Percentiles rank a stretch among this genome's conserved stretches.
phyloP scores from a whole-genome alignment of 2,113 vertebrate species.

The Callopanchax toddi region DNA sequence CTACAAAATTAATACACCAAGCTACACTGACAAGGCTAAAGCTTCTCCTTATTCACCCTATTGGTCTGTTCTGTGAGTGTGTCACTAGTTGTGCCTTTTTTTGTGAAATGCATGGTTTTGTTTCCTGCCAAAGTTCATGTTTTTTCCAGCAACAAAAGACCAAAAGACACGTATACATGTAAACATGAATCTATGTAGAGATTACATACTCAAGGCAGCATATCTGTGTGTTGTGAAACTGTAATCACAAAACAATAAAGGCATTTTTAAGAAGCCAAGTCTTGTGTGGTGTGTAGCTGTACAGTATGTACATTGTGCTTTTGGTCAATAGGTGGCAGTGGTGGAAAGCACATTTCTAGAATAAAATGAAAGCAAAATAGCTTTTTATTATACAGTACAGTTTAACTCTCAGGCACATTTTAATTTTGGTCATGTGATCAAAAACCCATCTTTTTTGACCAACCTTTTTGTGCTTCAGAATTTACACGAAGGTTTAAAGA shows the following conservation, averaged over 20 bases:
- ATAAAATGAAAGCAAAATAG: not conserved
- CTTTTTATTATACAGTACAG: no score
- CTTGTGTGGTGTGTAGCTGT: constrained; percentile 50
- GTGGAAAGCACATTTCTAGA: not conserved
- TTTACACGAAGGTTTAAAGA: no score
- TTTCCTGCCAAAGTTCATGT: constrained; percentile 57
- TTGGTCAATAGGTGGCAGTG: constrained; percentile 49
- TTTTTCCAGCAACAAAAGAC: constrained; percentile 62
- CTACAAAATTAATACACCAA: constrained; percentile 17
- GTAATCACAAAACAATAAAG: constrained; percentile 79
- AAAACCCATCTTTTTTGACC: no score
- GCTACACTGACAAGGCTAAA: constrained; percentile 48
- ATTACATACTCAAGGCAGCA: constrained; percentile 61
- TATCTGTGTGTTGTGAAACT: constrained; percentile 71
- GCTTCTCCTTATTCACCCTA: constrained; percentile 44
- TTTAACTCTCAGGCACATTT: no score
- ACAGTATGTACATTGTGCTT: not conserved
- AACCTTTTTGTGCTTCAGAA: no score
- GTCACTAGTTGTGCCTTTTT: constrained; percentile 74
- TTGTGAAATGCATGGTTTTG: constrained; percentile 78
- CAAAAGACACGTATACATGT: constrained; percentile 52
- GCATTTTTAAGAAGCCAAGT: constrained; percentile 72
- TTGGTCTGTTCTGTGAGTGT: constrained; percentile 70
- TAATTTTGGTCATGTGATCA: no score
- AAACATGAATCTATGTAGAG: constrained; percentile 63